Evolutionary conservation across 2,113 vertebrate species (phyloP).

Genomic region (Melanostigma gelatinosum): DNA sequence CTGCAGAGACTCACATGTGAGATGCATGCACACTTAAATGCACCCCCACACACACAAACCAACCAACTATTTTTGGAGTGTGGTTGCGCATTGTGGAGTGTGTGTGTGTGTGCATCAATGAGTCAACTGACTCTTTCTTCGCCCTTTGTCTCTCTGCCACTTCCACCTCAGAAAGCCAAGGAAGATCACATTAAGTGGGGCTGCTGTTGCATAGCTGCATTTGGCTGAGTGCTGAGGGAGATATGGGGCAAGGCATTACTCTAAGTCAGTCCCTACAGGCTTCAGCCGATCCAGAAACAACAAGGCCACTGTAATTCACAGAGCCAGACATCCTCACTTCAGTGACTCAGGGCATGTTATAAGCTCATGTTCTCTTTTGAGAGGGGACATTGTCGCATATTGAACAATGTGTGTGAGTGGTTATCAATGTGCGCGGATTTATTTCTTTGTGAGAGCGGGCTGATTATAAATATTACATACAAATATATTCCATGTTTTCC

Average conservation of each 20-base stretch:
- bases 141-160: constrained; percentile 75
- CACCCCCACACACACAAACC: constrained; percentile 50
- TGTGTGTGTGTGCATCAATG: constrained; percentile 58
- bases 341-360: constrained; percentile 67
- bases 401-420: constrained; percentile 39
- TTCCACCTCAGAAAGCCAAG: constrained; percentile 76
- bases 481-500: background rate
- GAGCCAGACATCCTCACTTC: constrained; percentile 76
- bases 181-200: constrained; percentile 82
- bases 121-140: constrained; percentile 73
- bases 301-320: constrained; percentile 78
- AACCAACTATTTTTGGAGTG: constrained; percentile 70
- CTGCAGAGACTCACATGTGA: constrained; percentile 61
- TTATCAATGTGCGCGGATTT: background rate
- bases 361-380: constrained; percentile 61
- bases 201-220: constrained; percentile 77
- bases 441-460: background rate
- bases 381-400: constrained; percentile 48
- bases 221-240: constrained; percentile 80
- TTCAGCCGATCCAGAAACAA: constrained; percentile 78
- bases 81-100: constrained; percentile 56
- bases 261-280: constrained; percentile 79
- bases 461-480: background rate
- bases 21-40: constrained; percentile 54
- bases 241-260: constrained; percentile 80